phyloP scores from a whole-genome alignment of 2,888 invertebrate genomes.

The Drosophila ustulata region DNA sequence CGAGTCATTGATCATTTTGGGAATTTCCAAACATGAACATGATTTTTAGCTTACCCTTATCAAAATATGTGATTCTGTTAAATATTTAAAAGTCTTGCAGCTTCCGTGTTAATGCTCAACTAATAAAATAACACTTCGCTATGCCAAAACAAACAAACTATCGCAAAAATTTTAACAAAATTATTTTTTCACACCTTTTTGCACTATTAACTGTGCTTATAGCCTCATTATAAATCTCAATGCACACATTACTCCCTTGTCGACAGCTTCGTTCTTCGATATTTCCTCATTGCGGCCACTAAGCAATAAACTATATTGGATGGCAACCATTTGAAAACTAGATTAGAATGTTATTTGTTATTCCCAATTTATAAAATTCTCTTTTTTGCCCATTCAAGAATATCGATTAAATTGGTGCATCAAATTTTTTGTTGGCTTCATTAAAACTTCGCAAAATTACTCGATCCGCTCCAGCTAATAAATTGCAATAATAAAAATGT shows the following conservation, averaged over 20 bases:
- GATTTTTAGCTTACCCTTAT: conserved; percentile 23
- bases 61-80: conserved; percentile 14
- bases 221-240: neutral
- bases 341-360: too few species aligned
- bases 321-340: too few species aligned
- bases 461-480: too few species aligned
- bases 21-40: conserved; percentile 54
- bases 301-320: too few species aligned
- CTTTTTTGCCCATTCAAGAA: too few species aligned
- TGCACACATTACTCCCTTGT: neutral
- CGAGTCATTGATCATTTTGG: conserved; percentile 60
- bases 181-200: conserved; percentile 29
- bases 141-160: conserved; percentile 2
- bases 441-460: too few species aligned
- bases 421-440: too few species aligned
- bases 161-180: neutral
- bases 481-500: too few species aligned
- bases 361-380: too few species aligned
- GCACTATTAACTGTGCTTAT: conserved; percentile 4
- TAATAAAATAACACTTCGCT: neutral
- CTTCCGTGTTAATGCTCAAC: conserved; percentile 30
- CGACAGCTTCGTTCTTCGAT: neutral
- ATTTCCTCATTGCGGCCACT: neutral
- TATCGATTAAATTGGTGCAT: too few species aligned
- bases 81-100: conserved; percentile 30